These are phyloP conservation scores for Drosophila jambulina DNA, from an alignment of 1,140 invertebrate genomes.

Conservation along the genomic window DNA sequence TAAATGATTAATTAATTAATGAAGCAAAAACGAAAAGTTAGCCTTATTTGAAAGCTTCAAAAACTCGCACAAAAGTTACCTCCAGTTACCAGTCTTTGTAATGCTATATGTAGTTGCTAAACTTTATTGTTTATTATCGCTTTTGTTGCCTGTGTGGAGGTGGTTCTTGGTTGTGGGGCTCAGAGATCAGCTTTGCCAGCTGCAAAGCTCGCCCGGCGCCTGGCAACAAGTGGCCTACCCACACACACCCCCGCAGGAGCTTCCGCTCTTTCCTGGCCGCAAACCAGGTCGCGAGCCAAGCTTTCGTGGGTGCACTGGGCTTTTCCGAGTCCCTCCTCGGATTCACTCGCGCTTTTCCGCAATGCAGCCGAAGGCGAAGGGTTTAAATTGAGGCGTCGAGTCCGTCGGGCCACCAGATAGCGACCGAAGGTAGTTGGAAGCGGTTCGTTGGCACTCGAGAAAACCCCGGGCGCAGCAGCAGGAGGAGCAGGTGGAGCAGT, in stretches of 20 bases:
- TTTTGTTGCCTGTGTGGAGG: not conserved
- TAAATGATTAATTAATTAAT: no score
- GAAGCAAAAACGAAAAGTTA: no score
- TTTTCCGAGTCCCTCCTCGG: constrained; percentile 8
- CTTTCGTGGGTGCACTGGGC: constrained; percentile 20
- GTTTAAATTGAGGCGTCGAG: constrained; percentile 26
- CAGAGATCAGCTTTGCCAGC: constrained; percentile 10
- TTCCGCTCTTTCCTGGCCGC: constrained; percentile 14
- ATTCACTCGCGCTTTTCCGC: constrained; percentile 1
- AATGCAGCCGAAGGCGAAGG: constrained; percentile 9
- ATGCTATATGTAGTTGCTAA: no score
- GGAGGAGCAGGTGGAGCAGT: constrained; percentile 4
- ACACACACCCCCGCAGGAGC: constrained; percentile 4
- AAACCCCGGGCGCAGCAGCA: constrained; percentile 2
- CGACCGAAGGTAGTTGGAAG: constrained; percentile 47
- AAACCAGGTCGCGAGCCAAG: constrained; percentile 21
- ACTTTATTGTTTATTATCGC: not conserved
- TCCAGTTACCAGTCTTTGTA: not conserved
- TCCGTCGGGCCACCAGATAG: constrained; percentile 39
- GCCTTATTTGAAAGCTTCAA: not conserved
- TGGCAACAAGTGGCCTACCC: constrained; percentile 37
- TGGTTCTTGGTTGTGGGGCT: not conserved
- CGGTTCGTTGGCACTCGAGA: constrained; percentile 60
- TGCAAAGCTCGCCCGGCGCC: constrained; percentile 20
- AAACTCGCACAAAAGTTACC: not conserved